Evolutionary conservation across 2,888 invertebrate genomes (phyloP).

Genomic region (Caprella mutica): DNA sequence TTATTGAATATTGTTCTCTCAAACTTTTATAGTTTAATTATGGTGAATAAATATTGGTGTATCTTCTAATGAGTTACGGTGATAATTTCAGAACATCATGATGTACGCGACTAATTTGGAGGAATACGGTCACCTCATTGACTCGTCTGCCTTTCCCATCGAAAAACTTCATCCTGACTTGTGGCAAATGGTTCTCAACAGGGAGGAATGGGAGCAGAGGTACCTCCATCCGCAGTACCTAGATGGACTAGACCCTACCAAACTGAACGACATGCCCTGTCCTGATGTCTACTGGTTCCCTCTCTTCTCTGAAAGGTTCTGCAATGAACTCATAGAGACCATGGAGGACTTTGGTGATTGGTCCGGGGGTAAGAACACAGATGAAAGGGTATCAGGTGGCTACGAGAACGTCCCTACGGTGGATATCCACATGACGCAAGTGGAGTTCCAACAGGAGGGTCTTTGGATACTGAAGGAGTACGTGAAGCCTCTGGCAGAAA

Average conservation of each 20-base stretch:
- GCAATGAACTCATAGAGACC: conserved; percentile 71
- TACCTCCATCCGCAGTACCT: conserved; percentile 78
- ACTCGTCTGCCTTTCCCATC: conserved; percentile 67
- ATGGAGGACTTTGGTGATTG: conserved; percentile 83
- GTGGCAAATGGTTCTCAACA: conserved; percentile 82
- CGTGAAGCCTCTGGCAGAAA: conserved; percentile 80
- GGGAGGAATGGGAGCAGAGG: conserved; percentile 69
- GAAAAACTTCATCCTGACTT: conserved; percentile 69
- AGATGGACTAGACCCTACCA: conserved; percentile 11
- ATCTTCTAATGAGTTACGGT: too few relatives aligned
- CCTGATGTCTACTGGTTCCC: conserved; percentile 98
- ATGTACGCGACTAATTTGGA: conserved; percentile 76
- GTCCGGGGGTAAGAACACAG: conserved; percentile 84
- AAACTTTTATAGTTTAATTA: too few relatives aligned
- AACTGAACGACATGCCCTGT: conserved; percentile 55
- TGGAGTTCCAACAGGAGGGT: conserved; percentile 56
- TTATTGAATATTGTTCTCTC: too few relatives aligned
- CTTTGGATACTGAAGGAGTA: conserved; percentile 73
- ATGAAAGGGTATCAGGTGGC: conserved; percentile 74
- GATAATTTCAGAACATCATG: conserved; percentile 57
- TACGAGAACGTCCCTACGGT: conserved; percentile 97
- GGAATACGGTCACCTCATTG: conserved; percentile 78
- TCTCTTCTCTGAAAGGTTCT: conserved; percentile 62
- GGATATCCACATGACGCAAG: conserved; percentile 95
- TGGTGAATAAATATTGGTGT: too few relatives aligned